Conservation (phyloP, 1,140 invertebrate genomes). For the Danaus plexippus region DNA sequence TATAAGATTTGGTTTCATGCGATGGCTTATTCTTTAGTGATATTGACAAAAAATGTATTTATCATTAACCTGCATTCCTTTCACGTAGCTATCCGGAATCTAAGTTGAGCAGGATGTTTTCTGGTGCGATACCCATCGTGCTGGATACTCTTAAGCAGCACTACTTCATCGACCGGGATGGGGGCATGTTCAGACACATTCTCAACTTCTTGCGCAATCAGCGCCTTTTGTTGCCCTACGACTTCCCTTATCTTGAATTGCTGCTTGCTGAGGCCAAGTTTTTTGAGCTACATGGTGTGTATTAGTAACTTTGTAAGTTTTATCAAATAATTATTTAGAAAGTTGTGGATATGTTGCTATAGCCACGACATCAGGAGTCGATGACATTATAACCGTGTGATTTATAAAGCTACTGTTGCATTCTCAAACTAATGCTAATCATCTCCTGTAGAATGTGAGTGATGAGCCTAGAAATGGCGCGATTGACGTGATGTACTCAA, state of each 20-base stretch:
- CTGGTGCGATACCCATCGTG: slow-evolving; percentile 96
- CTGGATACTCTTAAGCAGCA: slow-evolving; percentile 97
- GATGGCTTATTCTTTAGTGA: too few species aligned
- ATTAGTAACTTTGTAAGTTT: slow-evolving; percentile 4
- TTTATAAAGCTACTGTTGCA: too few species aligned
- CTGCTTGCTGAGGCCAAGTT: slow-evolving; percentile 93
- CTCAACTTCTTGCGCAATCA: slow-evolving; percentile 96
- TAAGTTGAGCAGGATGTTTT: slow-evolving; percentile 92
- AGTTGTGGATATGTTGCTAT: too few species aligned
- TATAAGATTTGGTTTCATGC: too few species aligned
- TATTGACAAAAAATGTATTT: too few species aligned
- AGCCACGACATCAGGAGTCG: too few species aligned
- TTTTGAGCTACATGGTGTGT: slow-evolving; percentile 92
- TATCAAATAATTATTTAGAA: background rate
- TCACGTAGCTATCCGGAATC: slow-evolving; percentile 89
- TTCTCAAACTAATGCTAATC: too few species aligned
- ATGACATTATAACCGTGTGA: too few species aligned
- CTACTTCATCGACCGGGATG: slow-evolving; percentile 97
- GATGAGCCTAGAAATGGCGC: too few species aligned
- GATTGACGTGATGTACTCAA: too few species aligned
- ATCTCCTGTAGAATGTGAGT: too few species aligned
- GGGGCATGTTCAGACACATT: slow-evolving; percentile 95
- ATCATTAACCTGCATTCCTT: too few species aligned
- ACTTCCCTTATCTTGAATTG: slow-evolving; percentile 90
- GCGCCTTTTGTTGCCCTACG: slow-evolving; percentile 86